Evolutionary conservation across 2,113 vertebrate genomes (phyloP).

Genomic region (Anhinga anhinga): DNA sequence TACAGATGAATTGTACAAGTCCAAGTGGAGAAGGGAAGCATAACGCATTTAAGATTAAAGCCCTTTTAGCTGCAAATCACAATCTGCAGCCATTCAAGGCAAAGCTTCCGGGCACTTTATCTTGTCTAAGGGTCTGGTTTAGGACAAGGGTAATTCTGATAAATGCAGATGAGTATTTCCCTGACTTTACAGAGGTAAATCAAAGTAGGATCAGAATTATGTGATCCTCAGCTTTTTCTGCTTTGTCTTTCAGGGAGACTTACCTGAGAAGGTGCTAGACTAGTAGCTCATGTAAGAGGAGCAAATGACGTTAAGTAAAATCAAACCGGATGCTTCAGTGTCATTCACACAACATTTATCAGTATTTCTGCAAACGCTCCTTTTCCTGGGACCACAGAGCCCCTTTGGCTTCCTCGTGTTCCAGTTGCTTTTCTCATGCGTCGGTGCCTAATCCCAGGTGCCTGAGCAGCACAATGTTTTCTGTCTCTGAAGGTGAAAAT

Average conservation of each 20-base stretch:
- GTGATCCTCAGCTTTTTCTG: not conserved
- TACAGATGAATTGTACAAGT: not conserved
- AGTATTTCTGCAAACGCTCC: not conserved
- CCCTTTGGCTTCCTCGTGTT: not conserved
- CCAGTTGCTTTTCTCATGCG: not conserved
- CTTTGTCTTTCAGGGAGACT: not conserved
- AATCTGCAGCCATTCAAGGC: not conserved
- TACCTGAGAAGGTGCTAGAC: not conserved
- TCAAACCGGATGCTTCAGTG: not conserved
- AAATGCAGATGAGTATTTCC: not conserved
- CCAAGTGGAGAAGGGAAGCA: not conserved
- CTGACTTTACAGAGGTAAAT: not conserved
- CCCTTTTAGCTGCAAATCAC: not conserved
- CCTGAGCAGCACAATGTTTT: not conserved
- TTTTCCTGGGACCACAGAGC: not conserved
- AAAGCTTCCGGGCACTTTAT: not conserved
- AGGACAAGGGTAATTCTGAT: not conserved
- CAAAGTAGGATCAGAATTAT: not conserved
- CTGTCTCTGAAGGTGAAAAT: slow-evolving; percentile 20
- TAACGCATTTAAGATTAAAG: not conserved
- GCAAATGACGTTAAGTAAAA: not conserved
- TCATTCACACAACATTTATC: not conserved
- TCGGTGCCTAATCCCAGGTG: not conserved
- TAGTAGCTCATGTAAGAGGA: not conserved
- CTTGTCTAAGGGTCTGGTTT: not conserved